A percentile compares a stretch with the other conserved stretches of the same genome.
Conservation (phyloP, 64 coral and sea anemone species). For the Trachythela sp. region DNA sequence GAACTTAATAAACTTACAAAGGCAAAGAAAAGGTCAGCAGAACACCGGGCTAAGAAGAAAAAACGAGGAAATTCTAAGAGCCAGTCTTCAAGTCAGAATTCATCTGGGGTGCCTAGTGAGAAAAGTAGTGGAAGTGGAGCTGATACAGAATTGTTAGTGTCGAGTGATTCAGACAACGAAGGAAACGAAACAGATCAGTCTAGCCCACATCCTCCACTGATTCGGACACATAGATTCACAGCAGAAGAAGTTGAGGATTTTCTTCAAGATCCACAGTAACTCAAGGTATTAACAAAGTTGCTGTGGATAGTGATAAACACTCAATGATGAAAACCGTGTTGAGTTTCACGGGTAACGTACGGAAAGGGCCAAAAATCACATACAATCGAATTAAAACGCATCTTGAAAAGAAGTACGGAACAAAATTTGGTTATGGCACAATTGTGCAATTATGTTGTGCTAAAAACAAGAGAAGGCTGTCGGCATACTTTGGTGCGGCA, state of each 20-base stretch:
- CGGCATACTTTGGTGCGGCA: not conserved
- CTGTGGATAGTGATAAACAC: not conserved
- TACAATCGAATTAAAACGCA: not conserved
- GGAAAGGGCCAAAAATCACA: not conserved
- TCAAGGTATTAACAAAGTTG: not conserved
- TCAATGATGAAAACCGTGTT: not conserved
- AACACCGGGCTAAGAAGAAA: not conserved
- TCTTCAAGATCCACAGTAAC: not conserved
- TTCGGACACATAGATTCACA: too few relatives aligned
- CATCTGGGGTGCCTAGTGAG: not conserved
- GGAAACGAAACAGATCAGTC: not conserved
- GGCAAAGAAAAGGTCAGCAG: not conserved
- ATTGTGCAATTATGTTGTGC: constrained; percentile 6
- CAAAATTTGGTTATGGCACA: constrained; percentile 5
- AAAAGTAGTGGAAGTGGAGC: not conserved
- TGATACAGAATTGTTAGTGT: not conserved
- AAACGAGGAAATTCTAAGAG: not conserved
- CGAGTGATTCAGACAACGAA: not conserved
- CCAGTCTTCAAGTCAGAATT: not conserved
- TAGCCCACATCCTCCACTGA: too few relatives aligned
- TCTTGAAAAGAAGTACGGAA: not conserved
- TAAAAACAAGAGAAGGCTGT: constrained; percentile 2
- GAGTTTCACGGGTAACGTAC: not conserved
- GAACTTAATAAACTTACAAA: constrained; percentile 1
- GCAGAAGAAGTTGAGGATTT: not conserved